These are phyloP conservation scores for Epinotia brunnichana DNA, from an alignment of 2,888 invertebrate genomes.

Conservation along the genomic window DNA sequence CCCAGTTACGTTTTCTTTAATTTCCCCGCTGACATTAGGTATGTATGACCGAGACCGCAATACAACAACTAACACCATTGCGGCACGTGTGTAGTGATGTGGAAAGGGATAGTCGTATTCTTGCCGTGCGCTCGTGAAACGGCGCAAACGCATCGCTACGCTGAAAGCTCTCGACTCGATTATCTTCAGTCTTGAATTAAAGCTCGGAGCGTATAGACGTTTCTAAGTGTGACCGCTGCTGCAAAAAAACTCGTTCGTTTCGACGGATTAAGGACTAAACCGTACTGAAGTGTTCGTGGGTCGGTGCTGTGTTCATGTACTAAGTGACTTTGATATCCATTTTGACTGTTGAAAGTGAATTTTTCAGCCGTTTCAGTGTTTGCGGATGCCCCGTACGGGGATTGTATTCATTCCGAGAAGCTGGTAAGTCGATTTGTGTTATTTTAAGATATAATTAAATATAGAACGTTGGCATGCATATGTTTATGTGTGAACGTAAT, in stretches of 20 bases:
- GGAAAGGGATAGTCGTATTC: slow-evolving; percentile 59
- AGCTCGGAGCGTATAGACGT: slow-evolving; percentile 65
- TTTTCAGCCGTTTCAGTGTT: slow-evolving; percentile 51
- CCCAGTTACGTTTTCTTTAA: slow-evolving; percentile 66
- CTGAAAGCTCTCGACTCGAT: slow-evolving; percentile 69
- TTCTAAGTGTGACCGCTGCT: slow-evolving; percentile 47
- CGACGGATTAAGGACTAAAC: slow-evolving; percentile 55
- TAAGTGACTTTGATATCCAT: slow-evolving; percentile 50
- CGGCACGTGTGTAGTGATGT: slow-evolving; percentile 22
- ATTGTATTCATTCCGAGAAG: slow-evolving; percentile 67
- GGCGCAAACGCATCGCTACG: slow-evolving; percentile 68
- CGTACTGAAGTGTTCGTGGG: slow-evolving; percentile 64
- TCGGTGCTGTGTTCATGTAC: slow-evolving; percentile 49
- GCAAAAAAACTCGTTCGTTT: slow-evolving; percentile 59
- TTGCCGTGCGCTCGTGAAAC: slow-evolving; percentile 49
- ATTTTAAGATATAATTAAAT: slow-evolving; percentile 81
- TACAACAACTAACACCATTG: slow-evolving; percentile 50
- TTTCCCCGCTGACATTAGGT: slow-evolving; percentile 68
- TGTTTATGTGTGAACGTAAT: slow-evolving; percentile 73
- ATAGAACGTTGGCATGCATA: slow-evolving; percentile 69
- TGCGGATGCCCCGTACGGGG: slow-evolving; percentile 60
- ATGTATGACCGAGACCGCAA: slow-evolving; percentile 54
- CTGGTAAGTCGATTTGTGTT: slow-evolving; percentile 77
- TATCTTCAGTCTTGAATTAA: slow-evolving; percentile 72
- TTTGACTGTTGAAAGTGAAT: slow-evolving; percentile 49